A percentile compares a stretch with the other conserved stretches of the same genome.
Conservation (phyloP, 2,888 invertebrate species). For the Pollenia amentaria region DNA sequence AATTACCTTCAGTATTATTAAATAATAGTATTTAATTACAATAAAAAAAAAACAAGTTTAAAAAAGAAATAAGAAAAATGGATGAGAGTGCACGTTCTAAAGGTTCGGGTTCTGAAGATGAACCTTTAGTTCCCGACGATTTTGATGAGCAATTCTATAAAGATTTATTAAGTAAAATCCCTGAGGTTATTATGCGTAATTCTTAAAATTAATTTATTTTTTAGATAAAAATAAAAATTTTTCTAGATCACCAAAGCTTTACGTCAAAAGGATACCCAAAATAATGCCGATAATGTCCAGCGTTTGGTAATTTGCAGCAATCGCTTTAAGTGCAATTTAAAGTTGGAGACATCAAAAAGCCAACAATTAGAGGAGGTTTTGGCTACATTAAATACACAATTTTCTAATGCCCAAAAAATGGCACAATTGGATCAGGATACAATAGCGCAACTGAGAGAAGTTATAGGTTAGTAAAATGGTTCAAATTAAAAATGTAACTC, state of each 20-base stretch:
- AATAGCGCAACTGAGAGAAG: slow-evolving; percentile 81
- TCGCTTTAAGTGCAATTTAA: slow-evolving; percentile 80
- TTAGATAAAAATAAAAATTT: neutral
- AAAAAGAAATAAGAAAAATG: slow-evolving; percentile 58
- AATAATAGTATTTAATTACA: neutral
- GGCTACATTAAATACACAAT: slow-evolving; percentile 76
- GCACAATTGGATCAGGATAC: slow-evolving; percentile 82
- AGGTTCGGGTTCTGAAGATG: slow-evolving; percentile 83
- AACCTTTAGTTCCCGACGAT: slow-evolving; percentile 83
- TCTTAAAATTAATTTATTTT: neutral
- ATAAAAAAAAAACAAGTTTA: slow-evolving; percentile 14
- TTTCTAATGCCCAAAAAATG: slow-evolving; percentile 79
- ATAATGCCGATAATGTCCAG: slow-evolving; percentile 83
- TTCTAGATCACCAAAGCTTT: slow-evolving; percentile 80
- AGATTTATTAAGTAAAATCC: slow-evolving; percentile 80
- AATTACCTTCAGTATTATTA: slow-evolving; percentile 26
- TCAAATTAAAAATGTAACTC: neutral
- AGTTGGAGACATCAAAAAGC: slow-evolving; percentile 77
- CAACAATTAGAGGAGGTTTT: slow-evolving; percentile 80
- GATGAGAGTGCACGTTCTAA: slow-evolving; percentile 77
- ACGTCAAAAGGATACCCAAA: slow-evolving; percentile 82
- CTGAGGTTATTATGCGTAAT: slow-evolving; percentile 76
- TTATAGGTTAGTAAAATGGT: slow-evolving; percentile 79
- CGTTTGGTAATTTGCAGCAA: slow-evolving; percentile 81
- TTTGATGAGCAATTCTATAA: slow-evolving; percentile 83